Evolutionary conservation across 1,140 invertebrate genomes (phyloP).

Genomic region (Drosophila nigrodunni): DNA sequence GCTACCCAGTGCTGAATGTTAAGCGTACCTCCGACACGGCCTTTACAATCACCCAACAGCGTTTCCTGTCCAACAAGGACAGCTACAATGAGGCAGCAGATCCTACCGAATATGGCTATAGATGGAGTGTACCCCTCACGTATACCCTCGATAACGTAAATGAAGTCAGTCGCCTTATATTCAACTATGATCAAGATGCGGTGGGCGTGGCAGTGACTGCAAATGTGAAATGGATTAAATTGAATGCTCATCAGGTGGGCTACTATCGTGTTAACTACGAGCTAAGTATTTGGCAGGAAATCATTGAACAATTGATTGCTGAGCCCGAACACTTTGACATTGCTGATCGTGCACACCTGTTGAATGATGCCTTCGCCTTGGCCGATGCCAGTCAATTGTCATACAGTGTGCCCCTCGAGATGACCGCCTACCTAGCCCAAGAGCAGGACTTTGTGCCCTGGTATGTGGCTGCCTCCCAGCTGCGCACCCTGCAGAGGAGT

Average conservation of each 20-base stretch:
- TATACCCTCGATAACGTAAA: conserved; percentile 86
- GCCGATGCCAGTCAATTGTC: conserved; percentile 88
- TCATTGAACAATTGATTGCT: conserved; percentile 86
- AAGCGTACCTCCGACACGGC: conserved; percentile 72
- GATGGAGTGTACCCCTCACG: conserved; percentile 93
- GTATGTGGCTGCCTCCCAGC: conserved; percentile 87
- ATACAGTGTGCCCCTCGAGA: conserved; percentile 88
- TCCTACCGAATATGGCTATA: conserved; percentile 88
- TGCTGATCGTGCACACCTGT: conserved; percentile 91
- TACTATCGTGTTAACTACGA: conserved; percentile 95
- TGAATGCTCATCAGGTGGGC: conserved; percentile 93
- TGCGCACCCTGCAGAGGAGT: conserved; percentile 85
- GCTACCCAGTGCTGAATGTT: conserved; percentile 92
- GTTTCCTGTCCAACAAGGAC: conserved; percentile 90
- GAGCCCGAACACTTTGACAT: conserved; percentile 85
- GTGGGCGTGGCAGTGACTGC: conserved; percentile 11
- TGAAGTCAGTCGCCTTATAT: conserved; percentile 69
- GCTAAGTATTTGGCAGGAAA: conserved; percentile 87
- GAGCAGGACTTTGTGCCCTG: conserved; percentile 91
- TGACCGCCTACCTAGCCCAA: conserved; percentile 88
- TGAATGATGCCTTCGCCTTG: conserved; percentile 94
- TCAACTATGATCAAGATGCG: conserved; percentile 30
- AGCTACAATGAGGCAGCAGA: conserved; percentile 84
- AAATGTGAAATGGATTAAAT: conserved; percentile 90
- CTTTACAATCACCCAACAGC: conserved; percentile 88